phyloP scores from a whole-genome alignment of 2,113 vertebrate genomes.

The Tiliqua scincoides region DNA sequence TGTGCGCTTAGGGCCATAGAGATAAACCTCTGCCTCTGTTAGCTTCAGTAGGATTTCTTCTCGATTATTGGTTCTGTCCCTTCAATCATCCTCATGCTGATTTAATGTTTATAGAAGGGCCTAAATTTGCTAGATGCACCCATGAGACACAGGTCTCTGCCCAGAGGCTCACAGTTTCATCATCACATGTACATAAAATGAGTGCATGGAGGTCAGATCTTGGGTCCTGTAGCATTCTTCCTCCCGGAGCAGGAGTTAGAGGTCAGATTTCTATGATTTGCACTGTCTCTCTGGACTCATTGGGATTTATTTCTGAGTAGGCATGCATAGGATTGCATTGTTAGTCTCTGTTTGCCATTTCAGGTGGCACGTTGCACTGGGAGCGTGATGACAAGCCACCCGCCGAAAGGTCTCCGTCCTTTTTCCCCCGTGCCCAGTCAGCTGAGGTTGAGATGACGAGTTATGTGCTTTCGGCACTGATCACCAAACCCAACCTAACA shows the following conservation, averaged over 20 bases:
- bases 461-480: conserved; percentile 79
- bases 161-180: background rate
- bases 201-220: background rate
- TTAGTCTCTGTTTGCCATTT: background rate
- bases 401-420: conserved; percentile 32
- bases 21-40: too few species aligned
- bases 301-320: too few species aligned
- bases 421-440: conserved; percentile 58
- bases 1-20: too few species aligned
- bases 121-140: background rate
- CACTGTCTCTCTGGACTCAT: background rate
- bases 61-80: too few species aligned
- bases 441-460: conserved; percentile 80
- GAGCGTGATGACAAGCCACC: conserved; percentile 34
- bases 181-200: background rate
- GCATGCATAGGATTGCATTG: background rate
- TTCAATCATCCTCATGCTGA: background rate
- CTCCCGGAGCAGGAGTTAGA: accelerated
- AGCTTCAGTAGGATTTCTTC: background rate
- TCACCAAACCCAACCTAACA: conserved; percentile 64
- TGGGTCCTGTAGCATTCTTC: background rate
- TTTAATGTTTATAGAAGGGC: background rate
- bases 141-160: background rate
- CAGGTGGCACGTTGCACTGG: conserved; percentile 66
- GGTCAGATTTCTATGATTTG: background rate